phyloP scores from a whole-genome alignment of 2,888 invertebrate species.

The Eupithecia subumbrata region DNA sequence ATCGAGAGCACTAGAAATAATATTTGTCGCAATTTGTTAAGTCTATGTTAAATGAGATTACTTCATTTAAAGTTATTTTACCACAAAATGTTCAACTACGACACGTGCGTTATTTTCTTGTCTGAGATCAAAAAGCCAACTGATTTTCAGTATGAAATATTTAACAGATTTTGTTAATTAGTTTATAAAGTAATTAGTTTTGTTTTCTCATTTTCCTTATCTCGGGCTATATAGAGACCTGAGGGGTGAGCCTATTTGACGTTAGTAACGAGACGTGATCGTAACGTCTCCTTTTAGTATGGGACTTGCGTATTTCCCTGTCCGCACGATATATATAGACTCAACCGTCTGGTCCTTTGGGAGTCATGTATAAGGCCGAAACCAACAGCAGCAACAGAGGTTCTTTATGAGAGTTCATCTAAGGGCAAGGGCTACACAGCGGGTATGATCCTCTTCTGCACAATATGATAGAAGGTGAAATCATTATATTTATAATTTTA shows the following conservation, averaged over 20 bases:
- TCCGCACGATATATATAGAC: no score
- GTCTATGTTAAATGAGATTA: background rate
- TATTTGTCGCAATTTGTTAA: constrained; percentile 47
- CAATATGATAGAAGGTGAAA: background rate
- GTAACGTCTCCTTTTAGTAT: no score
- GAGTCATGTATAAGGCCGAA: background rate
- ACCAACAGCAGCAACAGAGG: background rate
- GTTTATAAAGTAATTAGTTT: background rate
- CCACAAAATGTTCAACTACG: background rate
- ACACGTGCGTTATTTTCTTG: background rate
- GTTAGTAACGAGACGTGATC: no score
- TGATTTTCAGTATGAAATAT: background rate
- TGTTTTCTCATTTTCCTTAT: no score
- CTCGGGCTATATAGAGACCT: no score
- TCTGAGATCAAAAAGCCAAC: background rate
- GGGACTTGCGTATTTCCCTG: no score
- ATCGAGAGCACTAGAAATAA: constrained; percentile 48
- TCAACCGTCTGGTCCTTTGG: no score
- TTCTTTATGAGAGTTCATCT: background rate
- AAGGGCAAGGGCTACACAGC: background rate
- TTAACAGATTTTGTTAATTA: background rate
- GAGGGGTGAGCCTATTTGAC: no score
- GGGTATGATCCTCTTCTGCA: background rate
- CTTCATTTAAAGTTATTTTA: background rate
- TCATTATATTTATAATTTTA: background rate